phyloP scores from a whole-genome alignment of 64 coral and sea anemone species.

The Anthopleura sola region DNA sequence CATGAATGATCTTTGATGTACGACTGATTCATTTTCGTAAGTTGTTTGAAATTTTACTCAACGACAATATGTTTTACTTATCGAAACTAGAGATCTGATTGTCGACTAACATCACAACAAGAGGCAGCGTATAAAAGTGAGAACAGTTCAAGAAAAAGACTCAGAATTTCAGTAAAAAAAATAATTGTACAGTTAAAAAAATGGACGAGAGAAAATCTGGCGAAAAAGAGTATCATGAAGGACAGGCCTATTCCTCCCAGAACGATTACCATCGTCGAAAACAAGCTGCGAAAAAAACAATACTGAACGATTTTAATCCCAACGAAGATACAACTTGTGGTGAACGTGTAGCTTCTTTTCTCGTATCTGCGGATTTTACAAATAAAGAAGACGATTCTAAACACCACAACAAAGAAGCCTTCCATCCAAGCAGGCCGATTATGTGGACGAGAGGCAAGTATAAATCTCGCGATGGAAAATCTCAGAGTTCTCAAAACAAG shows the following conservation, averaged over 20 bases:
- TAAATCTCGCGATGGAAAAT: background rate
- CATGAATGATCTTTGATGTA: background rate
- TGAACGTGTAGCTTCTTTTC: background rate
- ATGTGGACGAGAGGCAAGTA: background rate
- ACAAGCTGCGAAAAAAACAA: background rate
- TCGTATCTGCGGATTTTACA: background rate
- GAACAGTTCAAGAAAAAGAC: too few species aligned
- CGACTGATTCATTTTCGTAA: background rate
- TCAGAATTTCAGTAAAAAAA: too few species aligned
- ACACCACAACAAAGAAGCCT: background rate
- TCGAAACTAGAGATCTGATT: background rate
- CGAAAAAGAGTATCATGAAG: background rate
- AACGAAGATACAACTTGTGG: background rate
- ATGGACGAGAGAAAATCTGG: background rate
- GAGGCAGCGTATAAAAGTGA: background rate
- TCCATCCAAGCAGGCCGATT: background rate
- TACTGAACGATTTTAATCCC: background rate
- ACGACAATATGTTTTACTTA: background rate
- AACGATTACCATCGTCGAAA: background rate
- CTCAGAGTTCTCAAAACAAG: background rate
- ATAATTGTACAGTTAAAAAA: background rate
- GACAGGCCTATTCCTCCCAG: background rate
- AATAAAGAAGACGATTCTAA: background rate
- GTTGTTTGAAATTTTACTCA: background rate
- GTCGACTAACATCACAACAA: background rate